Evolutionary conservation across 2,888 invertebrate genomes (phyloP).

Genomic region (Keiferia lycopersicella): DNA sequence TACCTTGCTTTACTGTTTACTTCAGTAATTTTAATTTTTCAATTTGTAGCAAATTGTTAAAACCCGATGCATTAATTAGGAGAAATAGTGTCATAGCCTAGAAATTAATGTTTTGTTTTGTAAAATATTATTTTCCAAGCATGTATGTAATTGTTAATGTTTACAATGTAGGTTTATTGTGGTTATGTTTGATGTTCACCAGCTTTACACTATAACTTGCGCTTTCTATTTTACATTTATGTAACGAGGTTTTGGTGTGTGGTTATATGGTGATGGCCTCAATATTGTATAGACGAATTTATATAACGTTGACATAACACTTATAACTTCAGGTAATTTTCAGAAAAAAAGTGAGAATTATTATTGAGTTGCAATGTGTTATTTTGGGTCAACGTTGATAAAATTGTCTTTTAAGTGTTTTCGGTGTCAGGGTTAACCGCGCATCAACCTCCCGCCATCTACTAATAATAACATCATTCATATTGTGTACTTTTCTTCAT

Average conservation of each 20-base stretch:
- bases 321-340: too few species aligned
- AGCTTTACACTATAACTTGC: slow-evolving; percentile 3
- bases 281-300: background rate
- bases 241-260: background rate
- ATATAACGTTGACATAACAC: too few species aligned
- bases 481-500: slow-evolving; percentile 77
- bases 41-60: background rate
- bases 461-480: slow-evolving; percentile 78
- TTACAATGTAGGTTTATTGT: background rate
- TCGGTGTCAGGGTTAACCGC: slow-evolving; percentile 52
- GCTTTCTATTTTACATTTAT: slow-evolving; percentile 3
- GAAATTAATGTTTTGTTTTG: too few species aligned
- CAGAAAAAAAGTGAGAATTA: too few species aligned
- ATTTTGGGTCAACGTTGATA: too few species aligned
- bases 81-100: too few species aligned
- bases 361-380: too few species aligned
- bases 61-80: too few species aligned
- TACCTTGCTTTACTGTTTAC: slow-evolving; percentile 1
- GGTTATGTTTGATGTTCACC: background rate
- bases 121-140: too few species aligned
- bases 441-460: slow-evolving; percentile 52
- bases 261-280: slow-evolving; percentile 4
- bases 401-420: background rate
- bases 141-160: too few species aligned
- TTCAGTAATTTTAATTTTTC: background rate